A percentile compares a stretch with the other conserved stretches of the same genome.
phyloP scores from a whole-genome alignment of 1,140 invertebrate genomes.

The Periplaneta americana region DNA sequence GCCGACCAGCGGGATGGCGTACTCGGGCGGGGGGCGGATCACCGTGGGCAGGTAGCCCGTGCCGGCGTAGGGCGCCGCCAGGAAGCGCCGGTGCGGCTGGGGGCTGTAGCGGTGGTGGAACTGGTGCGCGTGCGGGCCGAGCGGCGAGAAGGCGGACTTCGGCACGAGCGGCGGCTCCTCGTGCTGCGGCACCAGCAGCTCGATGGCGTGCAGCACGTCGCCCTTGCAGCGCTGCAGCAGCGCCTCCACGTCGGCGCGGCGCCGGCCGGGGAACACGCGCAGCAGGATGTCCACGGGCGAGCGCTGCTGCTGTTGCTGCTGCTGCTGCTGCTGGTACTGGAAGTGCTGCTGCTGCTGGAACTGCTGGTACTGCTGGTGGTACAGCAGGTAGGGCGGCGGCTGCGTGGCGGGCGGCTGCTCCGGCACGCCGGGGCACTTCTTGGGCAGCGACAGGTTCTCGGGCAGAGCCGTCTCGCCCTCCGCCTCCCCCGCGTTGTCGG shows the following conservation, averaged over 20 bases:
- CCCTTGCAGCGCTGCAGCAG: slow-evolving; percentile 67
- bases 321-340: slow-evolving; percentile 16
- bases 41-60: slow-evolving; percentile 75
- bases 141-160: slow-evolving; percentile 53
- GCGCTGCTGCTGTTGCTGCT: slow-evolving; percentile 26
- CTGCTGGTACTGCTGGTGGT: slow-evolving; percentile 4
- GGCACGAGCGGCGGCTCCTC: slow-evolving; percentile 39
- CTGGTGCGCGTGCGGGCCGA: slow-evolving; percentile 42
- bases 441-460: slow-evolving; percentile 35
- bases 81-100: slow-evolving; percentile 55
- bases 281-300: slow-evolving; percentile 70
- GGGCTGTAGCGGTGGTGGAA: slow-evolving; percentile 38
- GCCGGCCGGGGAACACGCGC: slow-evolving; percentile 77
- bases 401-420: neutral
- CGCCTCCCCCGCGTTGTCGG: slow-evolving; percentile 25
- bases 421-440: slow-evolving; percentile 18
- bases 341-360: slow-evolving; percentile 17
- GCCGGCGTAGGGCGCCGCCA: slow-evolving; percentile 71
- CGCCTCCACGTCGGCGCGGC: slow-evolving; percentile 75
- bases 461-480: slow-evolving; percentile 27
- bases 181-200: slow-evolving; percentile 58
- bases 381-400: neutral
- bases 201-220: slow-evolving; percentile 86
- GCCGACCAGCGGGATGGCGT: slow-evolving; percentile 20
- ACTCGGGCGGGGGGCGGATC: slow-evolving; percentile 48